Conservation (phyloP, 1,140 invertebrate species). For the Lepidurus packardi region DNA sequence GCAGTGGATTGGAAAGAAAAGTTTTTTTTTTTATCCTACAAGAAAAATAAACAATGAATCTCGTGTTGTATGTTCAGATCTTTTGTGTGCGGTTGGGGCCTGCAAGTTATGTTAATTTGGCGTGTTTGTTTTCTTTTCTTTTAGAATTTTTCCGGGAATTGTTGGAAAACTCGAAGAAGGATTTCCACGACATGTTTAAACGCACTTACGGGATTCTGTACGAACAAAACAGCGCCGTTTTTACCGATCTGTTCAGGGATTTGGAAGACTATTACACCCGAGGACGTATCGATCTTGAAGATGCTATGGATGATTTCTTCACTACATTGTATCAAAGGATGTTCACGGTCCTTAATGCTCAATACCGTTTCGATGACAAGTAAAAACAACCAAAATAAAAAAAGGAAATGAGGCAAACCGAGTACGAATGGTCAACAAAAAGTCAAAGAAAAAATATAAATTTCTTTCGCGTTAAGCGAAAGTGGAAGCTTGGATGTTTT, state of each 20-base stretch:
- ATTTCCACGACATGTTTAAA: slow-evolving; percentile 91
- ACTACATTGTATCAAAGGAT: slow-evolving; percentile 87
- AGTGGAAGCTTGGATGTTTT: not conserved
- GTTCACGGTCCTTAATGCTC: slow-evolving; percentile 88
- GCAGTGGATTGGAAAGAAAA: too few relatives aligned
- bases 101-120: not conserved
- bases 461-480: not conserved
- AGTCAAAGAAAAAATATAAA: not conserved
- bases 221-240: slow-evolving; percentile 86
- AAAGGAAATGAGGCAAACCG: not conserved
- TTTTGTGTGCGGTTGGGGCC: not conserved
- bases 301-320: slow-evolving; percentile 89
- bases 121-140: slow-evolving; percentile 29
- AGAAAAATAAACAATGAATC: too few relatives aligned
- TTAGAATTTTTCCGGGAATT: slow-evolving; percentile 81
- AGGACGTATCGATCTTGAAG: slow-evolving; percentile 72
- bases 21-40: too few relatives aligned
- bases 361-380: slow-evolving; percentile 80
- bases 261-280: slow-evolving; percentile 82
- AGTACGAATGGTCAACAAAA: not conserved
- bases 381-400: slow-evolving; percentile 45
- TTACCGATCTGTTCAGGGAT: slow-evolving; percentile 82
- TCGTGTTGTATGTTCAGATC: not conserved
- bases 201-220: slow-evolving; percentile 92
- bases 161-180: slow-evolving; percentile 69